Percentiles rank a stretch among this genome's conserved stretches.
Evolutionary conservation across 2,888 invertebrate species (phyloP).

Genomic region (Drosophila austrosaltans): DNA sequence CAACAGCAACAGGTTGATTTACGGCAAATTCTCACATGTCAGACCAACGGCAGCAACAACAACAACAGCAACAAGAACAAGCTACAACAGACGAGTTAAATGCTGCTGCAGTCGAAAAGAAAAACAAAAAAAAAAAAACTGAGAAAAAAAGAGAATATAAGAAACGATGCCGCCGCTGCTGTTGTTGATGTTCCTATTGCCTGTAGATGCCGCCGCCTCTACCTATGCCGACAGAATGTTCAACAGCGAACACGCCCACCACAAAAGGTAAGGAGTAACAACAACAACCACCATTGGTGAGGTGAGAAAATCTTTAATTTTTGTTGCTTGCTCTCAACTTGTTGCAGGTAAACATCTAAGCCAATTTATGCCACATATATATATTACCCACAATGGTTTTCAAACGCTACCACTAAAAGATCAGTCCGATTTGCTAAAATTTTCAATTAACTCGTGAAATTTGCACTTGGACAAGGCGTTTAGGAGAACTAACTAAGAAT

Average conservation of each 20-base stretch:
- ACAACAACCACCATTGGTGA: conserved; percentile 43
- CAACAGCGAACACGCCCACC: conserved; percentile 80
- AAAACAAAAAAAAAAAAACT: conserved; percentile 28
- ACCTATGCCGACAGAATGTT: conserved; percentile 80
- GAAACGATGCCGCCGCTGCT: conserved; percentile 65
- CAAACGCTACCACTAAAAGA: not conserved
- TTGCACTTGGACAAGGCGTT: not conserved
- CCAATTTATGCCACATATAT: conserved; percentile 48
- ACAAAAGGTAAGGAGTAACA: conserved; percentile 49
- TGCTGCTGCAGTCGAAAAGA: conserved; percentile 55
- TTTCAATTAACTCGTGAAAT: not conserved
- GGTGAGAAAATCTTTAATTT: conserved; percentile 80
- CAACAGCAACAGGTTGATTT: conserved; percentile 76
- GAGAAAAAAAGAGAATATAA: conserved; percentile 61
- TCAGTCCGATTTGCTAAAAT: not conserved
- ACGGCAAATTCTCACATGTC: conserved; percentile 79
- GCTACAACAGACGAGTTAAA: conserved; percentile 51
- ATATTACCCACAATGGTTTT: not conserved
- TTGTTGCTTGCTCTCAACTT: not conserved
- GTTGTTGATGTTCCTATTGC: conserved; percentile 11
- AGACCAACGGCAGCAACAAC: conserved; percentile 45
- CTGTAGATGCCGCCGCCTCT: conserved; percentile 41
- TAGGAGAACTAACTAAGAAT: no score
- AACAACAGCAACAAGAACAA: conserved; percentile 38
- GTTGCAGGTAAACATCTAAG: conserved; percentile 2